Conservation (phyloP, 2,113 vertebrate genomes). For the Trichechus manatus region DNA sequence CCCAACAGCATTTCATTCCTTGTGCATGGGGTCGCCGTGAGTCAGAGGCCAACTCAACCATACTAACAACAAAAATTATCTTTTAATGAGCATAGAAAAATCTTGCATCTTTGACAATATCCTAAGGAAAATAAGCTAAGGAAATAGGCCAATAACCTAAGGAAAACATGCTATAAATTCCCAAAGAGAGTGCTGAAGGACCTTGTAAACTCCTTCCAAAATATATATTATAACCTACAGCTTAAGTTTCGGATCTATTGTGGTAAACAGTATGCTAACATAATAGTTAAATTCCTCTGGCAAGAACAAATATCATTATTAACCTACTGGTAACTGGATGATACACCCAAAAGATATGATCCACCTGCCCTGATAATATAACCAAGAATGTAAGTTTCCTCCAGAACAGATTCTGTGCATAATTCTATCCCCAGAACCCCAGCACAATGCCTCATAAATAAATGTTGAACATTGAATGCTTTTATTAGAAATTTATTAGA, state of each 20-base stretch:
- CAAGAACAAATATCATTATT: slow-evolving; percentile 38
- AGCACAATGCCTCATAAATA: not conserved
- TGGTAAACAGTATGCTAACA: not conserved
- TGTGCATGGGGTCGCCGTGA: not conserved
- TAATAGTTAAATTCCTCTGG: slow-evolving; percentile 12
- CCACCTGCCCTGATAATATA: not conserved
- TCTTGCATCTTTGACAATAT: not conserved
- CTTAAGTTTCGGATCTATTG: not conserved
- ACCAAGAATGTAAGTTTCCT: not conserved
- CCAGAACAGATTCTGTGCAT: not conserved
- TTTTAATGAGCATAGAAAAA: slow-evolving; percentile 41
- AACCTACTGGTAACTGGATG: slow-evolving; percentile 4
- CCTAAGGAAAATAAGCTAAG: no score
- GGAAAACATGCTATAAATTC: not conserved
- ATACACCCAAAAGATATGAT: not conserved
- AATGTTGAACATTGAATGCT: not conserved
- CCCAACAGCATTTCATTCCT: not conserved
- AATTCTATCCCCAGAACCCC: not conserved
- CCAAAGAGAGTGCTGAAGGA: not conserved
- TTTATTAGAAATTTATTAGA: slow-evolving; percentile 53
- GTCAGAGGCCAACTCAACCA: not conserved
- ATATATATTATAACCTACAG: not conserved
- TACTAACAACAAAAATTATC: not conserved
- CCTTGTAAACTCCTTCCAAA: not conserved
- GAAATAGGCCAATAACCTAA: not conserved